Percentiles rank a stretch among this genome's conserved stretches.
Evolutionary conservation across 2,113 vertebrate genomes (phyloP).

Genomic region (Aythya baeri): DNA sequence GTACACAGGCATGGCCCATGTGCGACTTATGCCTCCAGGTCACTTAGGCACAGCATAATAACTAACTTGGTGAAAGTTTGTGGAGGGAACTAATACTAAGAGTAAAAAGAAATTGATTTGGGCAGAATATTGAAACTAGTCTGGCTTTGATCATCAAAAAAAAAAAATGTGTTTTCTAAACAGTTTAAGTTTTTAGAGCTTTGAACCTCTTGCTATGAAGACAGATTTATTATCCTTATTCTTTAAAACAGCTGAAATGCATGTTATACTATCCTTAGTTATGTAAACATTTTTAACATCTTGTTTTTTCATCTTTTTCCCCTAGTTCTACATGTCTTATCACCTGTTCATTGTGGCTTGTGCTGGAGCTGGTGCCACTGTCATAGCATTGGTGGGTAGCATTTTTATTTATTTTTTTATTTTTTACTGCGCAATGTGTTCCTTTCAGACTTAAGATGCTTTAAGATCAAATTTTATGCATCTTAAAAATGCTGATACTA

Average conservation of each 20-base stretch:
- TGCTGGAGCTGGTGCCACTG: conserved; percentile 95
- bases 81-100: neutral
- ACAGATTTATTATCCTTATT: neutral
- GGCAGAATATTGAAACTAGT: neutral
- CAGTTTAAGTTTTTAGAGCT: neutral
- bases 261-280: neutral
- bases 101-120: neutral
- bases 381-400: conserved; percentile 95
- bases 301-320: neutral
- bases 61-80: neutral
- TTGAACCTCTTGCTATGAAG: neutral
- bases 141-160: neutral
- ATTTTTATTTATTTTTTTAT: neutral
- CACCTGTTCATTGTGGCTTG: conserved; percentile 98
- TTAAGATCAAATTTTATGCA: neutral
- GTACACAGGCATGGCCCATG: conserved; percentile 63
- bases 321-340: conserved; percentile 97
- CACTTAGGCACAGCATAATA: neutral
- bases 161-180: neutral
- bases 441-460: conserved; percentile 45
- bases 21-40: neutral
- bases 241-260: neutral
- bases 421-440: neutral
- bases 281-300: neutral
- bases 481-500: neutral